These are phyloP conservation scores for Parnassius glacialis DNA, from an alignment of 2,888 invertebrate species.

Conservation along the genomic window DNA sequence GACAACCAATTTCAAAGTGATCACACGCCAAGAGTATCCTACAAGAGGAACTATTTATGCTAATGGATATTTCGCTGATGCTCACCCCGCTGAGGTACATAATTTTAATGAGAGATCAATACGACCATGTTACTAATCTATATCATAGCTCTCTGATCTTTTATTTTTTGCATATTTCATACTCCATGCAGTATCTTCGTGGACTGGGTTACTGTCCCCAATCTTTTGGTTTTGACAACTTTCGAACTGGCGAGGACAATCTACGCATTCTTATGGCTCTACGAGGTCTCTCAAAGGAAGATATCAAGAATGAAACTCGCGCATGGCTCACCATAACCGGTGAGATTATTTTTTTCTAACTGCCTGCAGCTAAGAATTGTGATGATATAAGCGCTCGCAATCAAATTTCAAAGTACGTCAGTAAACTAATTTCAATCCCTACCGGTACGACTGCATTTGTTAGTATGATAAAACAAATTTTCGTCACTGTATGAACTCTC, in stretches of 20 bases:
- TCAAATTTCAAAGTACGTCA: no score
- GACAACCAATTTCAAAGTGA: conserved; percentile 92
- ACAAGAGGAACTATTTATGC: conserved; percentile 67
- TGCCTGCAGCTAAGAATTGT: no score
- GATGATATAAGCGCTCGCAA: no score
- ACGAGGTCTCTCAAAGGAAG: conserved; percentile 80
- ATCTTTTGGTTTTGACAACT: conserved; percentile 88
- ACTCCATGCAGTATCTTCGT: conserved; percentile 80
- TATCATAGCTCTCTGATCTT: no score
- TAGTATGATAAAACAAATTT: no score
- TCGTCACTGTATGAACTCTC: no score
- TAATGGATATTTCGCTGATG: conserved; percentile 43
- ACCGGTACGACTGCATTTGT: no score
- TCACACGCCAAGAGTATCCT: conserved; percentile 84
- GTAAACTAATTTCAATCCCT: no score
- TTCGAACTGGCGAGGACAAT: conserved; percentile 88
- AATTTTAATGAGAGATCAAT: no score
- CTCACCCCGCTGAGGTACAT: conserved; percentile 1
- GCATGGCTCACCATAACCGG: conserved; percentile 81
- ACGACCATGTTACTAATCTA: no score
- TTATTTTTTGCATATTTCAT: neutral
- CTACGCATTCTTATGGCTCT: conserved; percentile 86
- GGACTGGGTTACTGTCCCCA: conserved; percentile 90
- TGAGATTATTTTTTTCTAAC: conserved; percentile 37
- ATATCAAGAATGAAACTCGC: conserved; percentile 68